Evolutionary conservation across 2,797 vertebrate genomes (phyloP), one percentile per base, ranked within the genome.

Genomic region (Oophaga sylvatica): DNA sequence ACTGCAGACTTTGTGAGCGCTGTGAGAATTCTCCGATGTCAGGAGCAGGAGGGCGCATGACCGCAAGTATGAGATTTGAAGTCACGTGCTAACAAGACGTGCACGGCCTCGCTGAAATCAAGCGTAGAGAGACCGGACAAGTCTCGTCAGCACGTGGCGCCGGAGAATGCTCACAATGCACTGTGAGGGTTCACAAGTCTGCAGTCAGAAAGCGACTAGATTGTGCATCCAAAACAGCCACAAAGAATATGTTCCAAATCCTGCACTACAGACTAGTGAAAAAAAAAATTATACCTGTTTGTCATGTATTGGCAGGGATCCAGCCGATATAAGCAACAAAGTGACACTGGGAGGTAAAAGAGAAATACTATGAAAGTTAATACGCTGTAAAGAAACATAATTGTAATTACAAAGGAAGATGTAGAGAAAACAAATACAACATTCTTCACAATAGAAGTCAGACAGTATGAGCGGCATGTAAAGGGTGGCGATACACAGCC

Each of bases 271-370:
- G 11, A 41, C 0, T 12, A 76, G 13, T 17, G 19, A 60, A 56
- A 48, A 63, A 3, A 26, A 68, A 19, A 29, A 35, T 48, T 16
- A 11, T 53, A 99, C 98, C 96, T 97, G 94, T 48, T 94, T 91
- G 83, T 98, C 97, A 29, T 84, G 94, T 11, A 95, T 89, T 76
- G 96, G 95, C 79, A 99, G 96, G 91, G 92, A 95, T 68, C 92
- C 91, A 31, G 96, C 96, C 20, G 97, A 96, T 12, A 96, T 83
- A 92, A 95, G 87, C 41, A 95, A 90, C 79, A 85, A n/a, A 15
- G 56, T 59, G 67, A 83, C 81, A 71, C 81, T 83, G 53, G 5
- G 26, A 59, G 11, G 29, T 10, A 71, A 94, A 92, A 75, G n/a
- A 20, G 13, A 12, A 26, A 9, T 3, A 41, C 35, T 41, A 77